phyloP scores from a whole-genome alignment of 1,140 invertebrate species.

The Drosophila arawakana region DNA sequence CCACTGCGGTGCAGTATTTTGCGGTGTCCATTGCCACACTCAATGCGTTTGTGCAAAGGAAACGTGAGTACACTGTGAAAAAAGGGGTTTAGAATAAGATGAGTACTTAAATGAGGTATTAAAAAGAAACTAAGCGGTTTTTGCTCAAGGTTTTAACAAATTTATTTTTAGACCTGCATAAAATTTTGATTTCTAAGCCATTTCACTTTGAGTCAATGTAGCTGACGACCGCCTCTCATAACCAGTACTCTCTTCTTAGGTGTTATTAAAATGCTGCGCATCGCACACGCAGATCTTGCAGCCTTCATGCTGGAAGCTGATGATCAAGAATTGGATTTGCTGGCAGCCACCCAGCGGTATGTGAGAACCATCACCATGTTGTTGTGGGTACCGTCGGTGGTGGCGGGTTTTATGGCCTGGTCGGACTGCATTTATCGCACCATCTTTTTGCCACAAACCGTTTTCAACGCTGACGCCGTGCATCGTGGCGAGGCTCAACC shows the following conservation, averaged over 20 bases:
- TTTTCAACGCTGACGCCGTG: slow-evolving; percentile 62
- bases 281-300: slow-evolving; percentile 47
- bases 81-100: no score
- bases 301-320: slow-evolving; percentile 39
- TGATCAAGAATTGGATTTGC: slow-evolving; percentile 43
- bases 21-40: slow-evolving; percentile 63
- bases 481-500: slow-evolving; percentile 55
- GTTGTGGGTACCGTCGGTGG: slow-evolving; percentile 65
- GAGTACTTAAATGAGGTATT: no score
- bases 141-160: no score
- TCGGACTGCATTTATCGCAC: slow-evolving; percentile 70
- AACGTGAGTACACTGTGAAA: slow-evolving; percentile 43
- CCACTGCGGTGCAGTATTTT: slow-evolving; percentile 67
- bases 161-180: no score
- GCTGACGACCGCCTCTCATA: not conserved
- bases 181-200: no score
- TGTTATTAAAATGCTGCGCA: slow-evolving; percentile 50
- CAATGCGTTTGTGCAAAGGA: slow-evolving; percentile 65
- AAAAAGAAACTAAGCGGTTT: no score
- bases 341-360: slow-evolving; percentile 44
- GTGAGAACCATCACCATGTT: slow-evolving; percentile 56
- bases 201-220: no score
- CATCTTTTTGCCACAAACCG: slow-evolving; percentile 60
- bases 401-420: slow-evolving; percentile 67
- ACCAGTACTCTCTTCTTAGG: slow-evolving; percentile 24